phyloP scores from a whole-genome alignment of 1,140 invertebrate genomes.

The Popillia japonica region DNA sequence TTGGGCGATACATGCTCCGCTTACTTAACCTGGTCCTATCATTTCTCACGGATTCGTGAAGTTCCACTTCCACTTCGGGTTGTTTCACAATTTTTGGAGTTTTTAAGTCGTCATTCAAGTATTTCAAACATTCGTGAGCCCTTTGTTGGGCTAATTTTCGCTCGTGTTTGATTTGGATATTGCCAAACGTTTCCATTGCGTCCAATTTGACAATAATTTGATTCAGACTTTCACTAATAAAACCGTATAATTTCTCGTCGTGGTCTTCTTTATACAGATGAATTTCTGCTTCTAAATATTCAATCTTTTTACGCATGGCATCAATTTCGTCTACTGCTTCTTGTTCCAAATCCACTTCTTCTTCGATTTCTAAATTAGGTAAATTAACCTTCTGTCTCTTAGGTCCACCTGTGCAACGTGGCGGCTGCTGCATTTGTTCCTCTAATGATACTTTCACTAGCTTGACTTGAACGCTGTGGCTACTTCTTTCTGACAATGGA shows the following conservation, averaged over 20 bases:
- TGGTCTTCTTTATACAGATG: slow-evolving; percentile 21
- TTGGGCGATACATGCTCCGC: not conserved
- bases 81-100: not conserved
- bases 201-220: slow-evolving; percentile 38
- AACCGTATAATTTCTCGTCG: slow-evolving; percentile 31
- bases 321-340: not conserved
- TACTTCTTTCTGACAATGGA: slow-evolving; percentile 20
- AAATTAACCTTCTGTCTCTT: not conserved
- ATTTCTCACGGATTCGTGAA: not conserved
- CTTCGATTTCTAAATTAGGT: not conserved
- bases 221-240: slow-evolving; percentile 32
- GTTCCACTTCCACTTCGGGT: not conserved
- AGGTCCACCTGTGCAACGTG: not conserved
- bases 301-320: slow-evolving; percentile 26
- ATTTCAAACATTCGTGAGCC: slow-evolving; percentile 20
- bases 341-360: not conserved
- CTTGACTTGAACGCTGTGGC: not conserved
- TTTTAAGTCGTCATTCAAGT: not conserved
- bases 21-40: not conserved
- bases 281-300: slow-evolving; percentile 34
- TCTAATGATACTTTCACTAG: slow-evolving; percentile 22
- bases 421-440: not conserved
- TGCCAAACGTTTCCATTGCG: slow-evolving; percentile 20
- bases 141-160: slow-evolving; percentile 32
- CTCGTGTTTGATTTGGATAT: slow-evolving; percentile 30